These are phyloP conservation scores for Hippocampus guttulatus DNA, from an alignment of 2,113 vertebrate species.

Conservation along the genomic window DNA sequence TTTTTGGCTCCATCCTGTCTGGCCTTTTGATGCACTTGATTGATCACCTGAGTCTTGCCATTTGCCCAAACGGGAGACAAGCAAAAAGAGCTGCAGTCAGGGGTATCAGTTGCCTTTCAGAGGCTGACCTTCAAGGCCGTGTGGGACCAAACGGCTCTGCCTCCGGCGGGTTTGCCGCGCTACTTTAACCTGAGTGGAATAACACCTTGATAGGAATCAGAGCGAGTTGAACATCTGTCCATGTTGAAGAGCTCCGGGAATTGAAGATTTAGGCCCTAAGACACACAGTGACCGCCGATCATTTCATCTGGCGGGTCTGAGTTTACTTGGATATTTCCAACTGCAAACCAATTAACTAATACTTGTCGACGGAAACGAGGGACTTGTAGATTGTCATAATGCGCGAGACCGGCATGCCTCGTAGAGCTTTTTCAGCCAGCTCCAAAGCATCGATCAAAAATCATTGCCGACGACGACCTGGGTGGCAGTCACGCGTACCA, in stretches of 20 bases:
- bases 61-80: constrained; percentile 64
- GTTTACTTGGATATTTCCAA: background rate
- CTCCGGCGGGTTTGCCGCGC: constrained; percentile 18
- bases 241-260: background rate
- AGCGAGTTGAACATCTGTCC: constrained; percentile 24
- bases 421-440: background rate
- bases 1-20: constrained; percentile 21
- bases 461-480: background rate
- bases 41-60: constrained; percentile 59
- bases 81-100: constrained; percentile 62
- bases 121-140: constrained; percentile 60
- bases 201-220: constrained; percentile 19
- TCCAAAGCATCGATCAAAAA: background rate
- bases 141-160: constrained; percentile 43
- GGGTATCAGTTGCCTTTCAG: constrained; percentile 54
- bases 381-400: background rate
- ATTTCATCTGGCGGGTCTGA: background rate
- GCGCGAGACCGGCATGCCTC: background rate
- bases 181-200: constrained; percentile 25
- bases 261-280: background rate
- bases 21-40: constrained; percentile 65
- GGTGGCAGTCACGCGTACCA: background rate
- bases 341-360: background rate
- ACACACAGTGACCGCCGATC: background rate
- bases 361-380: background rate